Percentiles rank a stretch among this genome's conserved stretches.
Evolutionary conservation across 2,113 vertebrate species (phyloP).

Genomic region (Phycodurus eques): DNA sequence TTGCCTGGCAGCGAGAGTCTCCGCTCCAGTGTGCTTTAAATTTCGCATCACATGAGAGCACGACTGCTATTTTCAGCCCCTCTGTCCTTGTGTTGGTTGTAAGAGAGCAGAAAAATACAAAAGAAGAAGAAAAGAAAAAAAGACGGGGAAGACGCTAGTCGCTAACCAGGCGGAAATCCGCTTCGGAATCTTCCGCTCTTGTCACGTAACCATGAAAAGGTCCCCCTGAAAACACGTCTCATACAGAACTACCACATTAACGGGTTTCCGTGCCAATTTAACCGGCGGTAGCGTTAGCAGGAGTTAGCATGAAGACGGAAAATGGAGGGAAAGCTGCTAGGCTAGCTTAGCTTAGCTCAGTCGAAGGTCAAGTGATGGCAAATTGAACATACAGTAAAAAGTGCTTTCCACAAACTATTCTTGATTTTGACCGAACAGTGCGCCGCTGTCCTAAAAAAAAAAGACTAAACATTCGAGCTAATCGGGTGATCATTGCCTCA

Average conservation of each 20-base stretch:
- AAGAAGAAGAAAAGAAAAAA: conserved; percentile 11
- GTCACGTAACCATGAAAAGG: background rate
- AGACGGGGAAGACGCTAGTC: conserved; percentile 14
- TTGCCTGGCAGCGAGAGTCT: conserved; percentile 49
- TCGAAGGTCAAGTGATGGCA: background rate
- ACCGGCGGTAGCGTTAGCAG: too few relatives aligned
- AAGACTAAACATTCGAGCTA: too few relatives aligned
- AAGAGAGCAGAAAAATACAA: conserved; percentile 22
- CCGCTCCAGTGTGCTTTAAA: conserved; percentile 61
- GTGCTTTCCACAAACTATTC: too few relatives aligned
- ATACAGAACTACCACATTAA: too few relatives aligned
- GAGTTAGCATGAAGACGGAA: background rate
- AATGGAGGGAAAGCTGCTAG: background rate
- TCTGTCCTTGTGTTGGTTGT: conserved; percentile 49
- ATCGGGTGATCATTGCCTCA: too few relatives aligned
- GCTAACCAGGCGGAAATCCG: conserved; percentile 17
- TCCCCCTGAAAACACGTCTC: background rate
- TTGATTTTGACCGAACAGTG: too few relatives aligned
- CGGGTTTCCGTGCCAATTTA: background rate
- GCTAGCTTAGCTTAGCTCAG: background rate
- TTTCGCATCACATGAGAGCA: conserved; percentile 53
- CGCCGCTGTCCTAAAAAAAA: too few relatives aligned
- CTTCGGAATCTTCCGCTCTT: conserved; percentile 2
- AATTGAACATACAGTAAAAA: background rate
- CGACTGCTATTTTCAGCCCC: conserved; percentile 59